Evolutionary conservation across 2,888 invertebrate genomes (phyloP).

Genomic region (Eugnorisma glareosa): DNA sequence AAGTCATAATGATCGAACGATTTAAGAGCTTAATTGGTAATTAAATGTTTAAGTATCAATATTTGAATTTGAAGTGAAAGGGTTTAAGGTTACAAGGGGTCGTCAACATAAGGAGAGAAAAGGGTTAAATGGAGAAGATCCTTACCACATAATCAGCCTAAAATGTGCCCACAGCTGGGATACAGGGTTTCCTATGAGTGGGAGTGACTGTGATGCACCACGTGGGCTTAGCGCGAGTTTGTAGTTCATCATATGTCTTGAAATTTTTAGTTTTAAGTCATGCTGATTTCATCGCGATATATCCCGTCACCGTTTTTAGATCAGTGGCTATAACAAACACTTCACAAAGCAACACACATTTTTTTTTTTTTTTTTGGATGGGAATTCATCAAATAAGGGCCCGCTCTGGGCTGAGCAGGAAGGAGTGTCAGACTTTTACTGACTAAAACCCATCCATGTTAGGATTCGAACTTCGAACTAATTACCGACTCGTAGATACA

Average conservation of each 20-base stretch:
- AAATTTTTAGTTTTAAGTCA: background rate
- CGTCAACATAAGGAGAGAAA: background rate
- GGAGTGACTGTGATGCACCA: background rate
- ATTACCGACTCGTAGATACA: no score
- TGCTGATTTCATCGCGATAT: no score
- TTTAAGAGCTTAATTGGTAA: slow-evolving; percentile 37
- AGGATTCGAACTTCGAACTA: no score
- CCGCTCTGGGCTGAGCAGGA: no score
- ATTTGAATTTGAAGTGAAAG: background rate
- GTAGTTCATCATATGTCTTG: background rate
- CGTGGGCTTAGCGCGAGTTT: background rate
- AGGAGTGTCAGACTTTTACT: no score
- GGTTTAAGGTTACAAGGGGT: background rate
- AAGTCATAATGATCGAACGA: slow-evolving; percentile 53
- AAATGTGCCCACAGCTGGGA: background rate
- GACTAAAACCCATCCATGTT: no score
- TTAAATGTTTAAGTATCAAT: slow-evolving; percentile 10
- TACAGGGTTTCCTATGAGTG: background rate
- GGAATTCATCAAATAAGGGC: no score
- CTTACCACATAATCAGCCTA: background rate
- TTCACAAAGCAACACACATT: background rate
- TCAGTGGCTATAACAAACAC: background rate
- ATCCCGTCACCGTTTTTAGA: no score
- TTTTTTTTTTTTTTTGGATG: no score
- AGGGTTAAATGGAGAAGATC: background rate